These are phyloP conservation scores for Mesorhabditis belari DNA, from an alignment of 2,888 invertebrate species.

Conservation along the genomic window DNA sequence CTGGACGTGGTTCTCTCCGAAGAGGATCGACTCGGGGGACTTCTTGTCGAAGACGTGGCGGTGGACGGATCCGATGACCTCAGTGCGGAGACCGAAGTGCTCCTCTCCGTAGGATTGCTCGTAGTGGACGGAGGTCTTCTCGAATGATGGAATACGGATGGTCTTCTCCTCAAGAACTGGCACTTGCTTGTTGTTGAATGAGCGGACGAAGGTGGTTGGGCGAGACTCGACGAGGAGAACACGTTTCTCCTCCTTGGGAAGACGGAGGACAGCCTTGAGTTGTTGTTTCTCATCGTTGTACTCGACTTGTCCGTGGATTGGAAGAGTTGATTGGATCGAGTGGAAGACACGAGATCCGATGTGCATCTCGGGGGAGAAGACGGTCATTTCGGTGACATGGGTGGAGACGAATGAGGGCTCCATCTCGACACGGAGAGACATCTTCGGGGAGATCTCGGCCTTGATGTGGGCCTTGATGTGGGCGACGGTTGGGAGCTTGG, in stretches of 20 bases:
- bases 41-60: constrained; percentile 23
- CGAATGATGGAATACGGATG: constrained; percentile 19
- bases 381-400: constrained; percentile 22
- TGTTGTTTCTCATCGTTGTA: constrained; percentile 10
- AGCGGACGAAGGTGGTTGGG: constrained; percentile 32
- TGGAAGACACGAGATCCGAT: constrained; percentile 37
- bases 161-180: constrained; percentile 35
- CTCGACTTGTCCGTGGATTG: constrained; percentile 32
- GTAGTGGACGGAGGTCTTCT: constrained; percentile 16
- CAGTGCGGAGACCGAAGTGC: constrained; percentile 21
- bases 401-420: constrained; percentile 27
- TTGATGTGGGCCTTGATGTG: constrained; percentile 18
- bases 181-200: constrained; percentile 10
- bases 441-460: constrained; percentile 9
- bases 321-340: constrained; percentile 24
- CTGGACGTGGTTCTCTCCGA: constrained; percentile 36
- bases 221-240: constrained; percentile 20
- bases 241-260: constrained; percentile 25
- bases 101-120: constrained; percentile 12
- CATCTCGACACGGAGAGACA: constrained; percentile 14
- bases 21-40: constrained; percentile 13
- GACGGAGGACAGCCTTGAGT: constrained; percentile 10
- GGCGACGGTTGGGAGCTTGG: constrained; percentile 26
- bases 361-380: constrained; percentile 34
- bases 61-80: too few species aligned